phyloP scores from a whole-genome alignment of 1,140 invertebrate species.

The Parapsyche elsis region DNA sequence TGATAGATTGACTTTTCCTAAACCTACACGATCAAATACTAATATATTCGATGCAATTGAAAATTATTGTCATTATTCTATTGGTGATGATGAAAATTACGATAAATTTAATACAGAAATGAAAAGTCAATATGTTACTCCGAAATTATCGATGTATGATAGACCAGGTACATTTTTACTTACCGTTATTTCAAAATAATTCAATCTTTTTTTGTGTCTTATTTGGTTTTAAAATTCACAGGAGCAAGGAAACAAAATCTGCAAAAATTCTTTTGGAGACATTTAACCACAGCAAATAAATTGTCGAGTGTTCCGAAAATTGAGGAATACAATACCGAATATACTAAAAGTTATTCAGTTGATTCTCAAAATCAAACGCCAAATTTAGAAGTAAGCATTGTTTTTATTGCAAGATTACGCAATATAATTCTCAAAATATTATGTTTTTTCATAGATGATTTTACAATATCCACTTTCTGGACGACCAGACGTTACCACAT shows the following conservation, averaged over 20 bases:
- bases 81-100: slow-evolving; percentile 1
- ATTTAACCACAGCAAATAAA: background rate
- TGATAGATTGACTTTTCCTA: slow-evolving; percentile 28
- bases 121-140: slow-evolving; percentile 11
- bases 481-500: background rate
- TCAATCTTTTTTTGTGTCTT: background rate
- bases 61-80: slow-evolving; percentile 5
- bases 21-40: background rate
- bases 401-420: too few relatives aligned
- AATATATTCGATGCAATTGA: background rate
- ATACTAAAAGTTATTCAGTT: slow-evolving; percentile 4
- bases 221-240: background rate
- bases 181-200: background rate
- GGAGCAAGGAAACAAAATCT: slow-evolving; percentile 15
- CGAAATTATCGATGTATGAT: background rate
- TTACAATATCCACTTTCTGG: slow-evolving; percentile 10
- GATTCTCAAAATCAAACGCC: background rate
- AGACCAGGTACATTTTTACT: background rate
- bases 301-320: background rate
- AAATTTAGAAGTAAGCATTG: background rate
- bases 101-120: slow-evolving; percentile 13
- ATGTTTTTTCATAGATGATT: background rate
- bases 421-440: too few relatives aligned
- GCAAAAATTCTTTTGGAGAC: slow-evolving; percentile 5
- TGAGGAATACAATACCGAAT: background rate